Evolutionary conservation across 2,888 invertebrate species (phyloP).

Genomic region (Flexamia atlantica): DNA sequence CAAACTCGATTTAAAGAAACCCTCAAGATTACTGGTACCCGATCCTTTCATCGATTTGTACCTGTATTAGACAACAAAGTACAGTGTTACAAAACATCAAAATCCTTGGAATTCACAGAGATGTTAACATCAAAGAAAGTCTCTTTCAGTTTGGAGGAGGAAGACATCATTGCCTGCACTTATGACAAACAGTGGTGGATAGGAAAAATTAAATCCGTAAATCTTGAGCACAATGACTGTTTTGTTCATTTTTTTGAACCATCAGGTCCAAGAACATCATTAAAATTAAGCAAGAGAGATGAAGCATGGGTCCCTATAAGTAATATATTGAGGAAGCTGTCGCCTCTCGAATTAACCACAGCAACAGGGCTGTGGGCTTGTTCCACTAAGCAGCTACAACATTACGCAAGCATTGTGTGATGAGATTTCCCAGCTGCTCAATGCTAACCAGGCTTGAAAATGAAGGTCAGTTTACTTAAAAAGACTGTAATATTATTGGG

Average conservation of each 20-base stretch:
- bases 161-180: conserved; percentile 21
- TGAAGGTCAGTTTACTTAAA: neutral
- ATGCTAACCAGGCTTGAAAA: neutral
- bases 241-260: conserved; percentile 48
- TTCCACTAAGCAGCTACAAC: no score
- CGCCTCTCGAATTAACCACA: conserved; percentile 40
- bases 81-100: conserved; percentile 34
- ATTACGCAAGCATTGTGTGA: conserved; percentile 36
- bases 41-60: conserved; percentile 54
- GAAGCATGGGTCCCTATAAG: conserved; percentile 37
- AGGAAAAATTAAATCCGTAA: conserved; percentile 33
- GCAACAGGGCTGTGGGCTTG: conserved; percentile 39
- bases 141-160: conserved; percentile 15
- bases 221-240: conserved; percentile 5
- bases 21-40: conserved; percentile 4
- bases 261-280: conserved; percentile 39
- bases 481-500: neutral
- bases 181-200: conserved; percentile 36
- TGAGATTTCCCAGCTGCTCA: conserved; percentile 22
- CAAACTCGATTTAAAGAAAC: conserved; percentile 46
- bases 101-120: conserved; percentile 6
- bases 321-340: conserved; percentile 43
- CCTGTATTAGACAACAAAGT: conserved; percentile 48
- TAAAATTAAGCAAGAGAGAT: conserved; percentile 42
- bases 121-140: conserved; percentile 23